Percentiles rank a stretch among this genome's conserved stretches.
phyloP scores from a whole-genome alignment of 2,888 invertebrate species.

The Drosophila kanekoi region DNA sequence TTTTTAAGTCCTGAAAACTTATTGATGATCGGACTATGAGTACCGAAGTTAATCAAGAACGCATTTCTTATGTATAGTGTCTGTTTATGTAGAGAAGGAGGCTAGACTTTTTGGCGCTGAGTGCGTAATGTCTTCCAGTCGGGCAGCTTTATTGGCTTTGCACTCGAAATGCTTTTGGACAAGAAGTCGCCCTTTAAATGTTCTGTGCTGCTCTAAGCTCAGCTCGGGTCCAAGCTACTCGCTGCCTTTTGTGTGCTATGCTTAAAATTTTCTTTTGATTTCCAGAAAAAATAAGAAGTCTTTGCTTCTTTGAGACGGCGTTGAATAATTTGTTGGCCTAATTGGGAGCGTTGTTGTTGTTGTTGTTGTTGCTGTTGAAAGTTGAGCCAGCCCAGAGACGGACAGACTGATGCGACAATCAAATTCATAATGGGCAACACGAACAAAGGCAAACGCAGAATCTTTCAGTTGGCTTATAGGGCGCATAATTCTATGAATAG shows the following conservation, averaged over 20 bases:
- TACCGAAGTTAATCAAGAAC: too few relatives aligned
- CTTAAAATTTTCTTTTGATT: conserved; percentile 3
- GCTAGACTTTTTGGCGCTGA: too few relatives aligned
- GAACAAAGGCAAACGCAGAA: conserved; percentile 34
- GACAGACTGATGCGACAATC: conserved; percentile 33
- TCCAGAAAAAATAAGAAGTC: not conserved
- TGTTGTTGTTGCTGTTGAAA: conserved; percentile 35
- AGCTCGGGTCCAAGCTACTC: not conserved
- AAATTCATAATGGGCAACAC: conserved; percentile 39
- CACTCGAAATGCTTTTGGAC: not conserved
- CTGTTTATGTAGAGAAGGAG: too few relatives aligned
- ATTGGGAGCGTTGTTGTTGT: conserved; percentile 40
- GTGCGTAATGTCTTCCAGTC: too few relatives aligned
- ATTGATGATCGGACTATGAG: too few relatives aligned
- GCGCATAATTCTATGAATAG: conserved; percentile 19
- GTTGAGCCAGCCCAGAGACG: conserved; percentile 28
- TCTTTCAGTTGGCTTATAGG: conserved; percentile 22
- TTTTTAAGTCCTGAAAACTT: too few relatives aligned
- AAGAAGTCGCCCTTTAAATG: not conserved
- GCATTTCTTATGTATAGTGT: too few relatives aligned
- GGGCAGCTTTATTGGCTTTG: too few relatives aligned
- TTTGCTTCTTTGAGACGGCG: not conserved
- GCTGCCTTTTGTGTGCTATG: conserved; percentile 8
- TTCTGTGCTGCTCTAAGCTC: not conserved
- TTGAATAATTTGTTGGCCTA: conserved; percentile 60